These are phyloP conservation scores for Phylloscopus collybita DNA, from an alignment of 2,797 vertebrate species.

Conservation along the genomic window DNA sequence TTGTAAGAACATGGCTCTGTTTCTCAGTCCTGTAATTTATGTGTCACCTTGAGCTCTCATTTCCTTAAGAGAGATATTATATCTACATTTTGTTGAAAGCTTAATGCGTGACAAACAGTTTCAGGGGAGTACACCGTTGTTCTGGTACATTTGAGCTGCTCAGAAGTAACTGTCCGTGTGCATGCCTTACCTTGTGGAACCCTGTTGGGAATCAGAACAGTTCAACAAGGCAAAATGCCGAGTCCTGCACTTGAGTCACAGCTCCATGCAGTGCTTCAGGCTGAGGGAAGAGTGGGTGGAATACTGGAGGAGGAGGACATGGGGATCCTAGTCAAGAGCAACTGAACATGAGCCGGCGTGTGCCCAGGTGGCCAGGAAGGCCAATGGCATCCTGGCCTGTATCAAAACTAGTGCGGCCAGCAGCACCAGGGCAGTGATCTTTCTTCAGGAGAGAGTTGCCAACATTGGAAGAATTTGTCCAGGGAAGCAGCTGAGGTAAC, in stretches of 20 bases:
- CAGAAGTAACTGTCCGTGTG: neutral
- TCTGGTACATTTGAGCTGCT: neutral
- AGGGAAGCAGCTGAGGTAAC: neutral
- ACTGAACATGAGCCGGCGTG: fast-evolving
- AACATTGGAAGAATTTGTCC: neutral
- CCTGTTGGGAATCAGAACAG: neutral
- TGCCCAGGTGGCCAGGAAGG: neutral
- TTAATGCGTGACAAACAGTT: neutral
- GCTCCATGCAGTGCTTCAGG: neutral
- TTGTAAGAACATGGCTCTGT: neutral
- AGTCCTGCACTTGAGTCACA: neutral
- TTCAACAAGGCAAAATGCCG: neutral
- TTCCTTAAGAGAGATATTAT: neutral
- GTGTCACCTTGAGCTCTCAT: conserved; percentile 28
- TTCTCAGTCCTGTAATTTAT: neutral
- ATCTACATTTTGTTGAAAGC: neutral
- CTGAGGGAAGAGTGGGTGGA: neutral
- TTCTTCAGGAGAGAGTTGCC: neutral
- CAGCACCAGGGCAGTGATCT: neutral
- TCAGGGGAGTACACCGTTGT: neutral
- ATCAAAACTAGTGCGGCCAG: neutral
- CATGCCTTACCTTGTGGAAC: neutral
- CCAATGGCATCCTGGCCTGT: neutral
- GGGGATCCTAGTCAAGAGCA: neutral
- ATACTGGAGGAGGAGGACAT: neutral